Evolutionary conservation across 2,888 invertebrate genomes (phyloP).

Genomic region (Temnothorax ravouxi): DNA sequence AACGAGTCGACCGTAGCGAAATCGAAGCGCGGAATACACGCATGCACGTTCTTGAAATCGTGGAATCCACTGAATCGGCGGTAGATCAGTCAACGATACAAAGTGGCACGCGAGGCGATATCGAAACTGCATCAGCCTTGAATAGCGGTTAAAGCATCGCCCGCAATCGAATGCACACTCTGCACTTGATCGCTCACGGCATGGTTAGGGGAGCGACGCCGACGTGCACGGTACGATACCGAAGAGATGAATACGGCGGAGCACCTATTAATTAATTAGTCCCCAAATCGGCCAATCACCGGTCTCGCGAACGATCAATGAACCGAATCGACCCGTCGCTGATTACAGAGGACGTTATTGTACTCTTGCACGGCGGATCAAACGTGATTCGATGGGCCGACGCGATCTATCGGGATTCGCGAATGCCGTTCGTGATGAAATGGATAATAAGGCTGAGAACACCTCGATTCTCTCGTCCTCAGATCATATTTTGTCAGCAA

Average conservation of each 20-base stretch:
- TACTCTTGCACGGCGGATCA: conserved; percentile 23
- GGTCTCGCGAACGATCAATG: conserved; percentile 72
- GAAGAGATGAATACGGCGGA: conserved; percentile 58
- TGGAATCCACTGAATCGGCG: conserved; percentile 23
- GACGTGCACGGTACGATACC: conserved; percentile 18
- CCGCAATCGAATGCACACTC: conserved; percentile 42
- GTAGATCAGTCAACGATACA: conserved; percentile 23
- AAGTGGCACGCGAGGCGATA: conserved; percentile 49
- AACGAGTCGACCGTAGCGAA: conserved; percentile 23
- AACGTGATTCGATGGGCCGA: conserved; percentile 26
- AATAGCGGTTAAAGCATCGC: conserved; percentile 65
- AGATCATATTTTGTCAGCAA: background rate
- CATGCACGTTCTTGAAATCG: conserved; percentile 16
- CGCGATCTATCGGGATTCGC: conserved; percentile 16
- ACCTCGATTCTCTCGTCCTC: background rate
- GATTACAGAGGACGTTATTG: conserved; percentile 73
- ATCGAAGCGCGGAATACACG: conserved; percentile 52
- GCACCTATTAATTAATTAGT: conserved; percentile 80
- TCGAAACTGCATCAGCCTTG: conserved; percentile 54
- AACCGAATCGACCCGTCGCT: conserved; percentile 75
- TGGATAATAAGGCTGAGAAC: background rate
- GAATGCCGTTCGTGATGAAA: conserved; percentile 3
- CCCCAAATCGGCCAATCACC: conserved; percentile 76
- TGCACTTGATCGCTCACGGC: conserved; percentile 58
- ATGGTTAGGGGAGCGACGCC: background rate